phyloP scores from a whole-genome alignment of 2,888 invertebrate genomes.

The Drosophila mayaguana region DNA sequence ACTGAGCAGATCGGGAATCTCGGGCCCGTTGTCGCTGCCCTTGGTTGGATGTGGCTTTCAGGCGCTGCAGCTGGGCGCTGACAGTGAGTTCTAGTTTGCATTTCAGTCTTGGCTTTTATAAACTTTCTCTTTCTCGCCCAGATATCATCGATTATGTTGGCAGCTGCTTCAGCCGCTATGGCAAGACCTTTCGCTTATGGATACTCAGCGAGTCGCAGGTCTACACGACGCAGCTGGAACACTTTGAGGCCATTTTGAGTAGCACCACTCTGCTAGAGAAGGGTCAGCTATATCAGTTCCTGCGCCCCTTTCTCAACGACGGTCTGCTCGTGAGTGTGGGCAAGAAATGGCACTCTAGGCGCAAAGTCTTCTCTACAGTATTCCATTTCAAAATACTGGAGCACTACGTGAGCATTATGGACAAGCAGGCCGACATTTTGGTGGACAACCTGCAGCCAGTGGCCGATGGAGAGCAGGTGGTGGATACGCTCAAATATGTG shows the following conservation, averaged over 20 bases:
- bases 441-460: constrained; percentile 86
- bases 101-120: not conserved
- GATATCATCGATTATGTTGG: constrained; percentile 56
- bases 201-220: constrained; percentile 85
- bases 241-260: constrained; percentile 84
- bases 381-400: constrained; percentile 92
- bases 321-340: constrained; percentile 79
- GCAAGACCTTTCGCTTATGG: constrained; percentile 84
- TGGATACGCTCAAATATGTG: constrained; percentile 88
- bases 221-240: constrained; percentile 83
- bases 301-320: constrained; percentile 73
- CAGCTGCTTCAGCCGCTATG: constrained; percentile 78
- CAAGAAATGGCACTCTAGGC: constrained; percentile 88
- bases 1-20: constrained; percentile 52
- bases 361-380: constrained; percentile 90
- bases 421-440: constrained; percentile 87
- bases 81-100: constrained; percentile 52
- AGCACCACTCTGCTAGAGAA: constrained; percentile 78
- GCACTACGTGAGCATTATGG: constrained; percentile 89
- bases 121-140: constrained; percentile 21
- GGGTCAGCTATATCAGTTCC: constrained; percentile 72
- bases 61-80: constrained; percentile 56
- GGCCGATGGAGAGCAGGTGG: constrained; percentile 76
- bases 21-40: constrained; percentile 61
- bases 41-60: constrained; percentile 63